Base-by-base conservation (phyloP, 2,113 vertebrate genomes). In the Zingel zingel region DNA sequence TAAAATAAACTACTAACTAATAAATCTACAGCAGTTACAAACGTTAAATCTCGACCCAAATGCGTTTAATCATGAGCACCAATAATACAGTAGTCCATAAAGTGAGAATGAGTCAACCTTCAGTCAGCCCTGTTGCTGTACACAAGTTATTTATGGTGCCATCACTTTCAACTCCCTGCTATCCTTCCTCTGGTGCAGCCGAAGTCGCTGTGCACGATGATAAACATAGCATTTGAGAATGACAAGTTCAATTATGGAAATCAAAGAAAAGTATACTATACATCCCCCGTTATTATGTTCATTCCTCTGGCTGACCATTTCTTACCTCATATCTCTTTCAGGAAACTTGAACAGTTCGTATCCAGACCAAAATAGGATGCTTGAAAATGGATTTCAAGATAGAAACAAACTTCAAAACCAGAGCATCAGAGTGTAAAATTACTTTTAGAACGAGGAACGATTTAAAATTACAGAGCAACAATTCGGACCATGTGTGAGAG, bases 181-280 rank as follows among this genome's bases (percentile, higher is more conserved):
- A 21, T 83, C 73, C 25, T 69, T 78, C 63, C 67, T 74, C 14
- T 9, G 51, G 23, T 25, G 30, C 77, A 77, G 62, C 71, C 71
- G 0, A n/a, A 45, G 50, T 23, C 39, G 48, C 51, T 2, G 10
- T 13, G 69, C 70, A 53, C 0, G 3, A 61, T 0, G 65, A 72
- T 64, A 81, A 89, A 86, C 78, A 77, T 6, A 75, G 77, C 3
- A 14, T 1, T 50, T 6, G 3, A 14, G 21, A 47, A 58, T 5
- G 3, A 72, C 71, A 2, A 84, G 68, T 48, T 66, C 48, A 56
- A 39, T 77, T 71, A 86, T 62, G 62, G 58, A 71, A 77, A 62
- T 74, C 45, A 67, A 62, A 81, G 18, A 0, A 30, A 63, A 82
- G 78, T 45, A 61, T 15, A 75, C 21, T 27, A 7, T 0, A 21